Evolutionary conservation across 2,113 vertebrate genomes (phyloP), one percentile per base, ranked within the genome.

Genomic region (Ramphastos sulfuratus): DNA sequence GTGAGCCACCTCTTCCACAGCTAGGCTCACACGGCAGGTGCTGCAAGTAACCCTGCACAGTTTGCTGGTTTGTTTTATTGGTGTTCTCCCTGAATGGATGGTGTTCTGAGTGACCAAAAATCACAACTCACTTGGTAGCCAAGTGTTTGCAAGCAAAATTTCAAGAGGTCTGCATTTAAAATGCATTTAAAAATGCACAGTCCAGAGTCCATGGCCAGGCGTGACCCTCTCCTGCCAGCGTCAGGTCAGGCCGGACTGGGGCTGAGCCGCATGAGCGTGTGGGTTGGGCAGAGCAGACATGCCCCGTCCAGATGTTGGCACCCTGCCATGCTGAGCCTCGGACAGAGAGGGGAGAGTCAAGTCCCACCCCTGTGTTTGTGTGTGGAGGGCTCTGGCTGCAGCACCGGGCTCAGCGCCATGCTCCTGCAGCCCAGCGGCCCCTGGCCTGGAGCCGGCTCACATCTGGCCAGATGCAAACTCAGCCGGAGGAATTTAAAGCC

Each of bases 401-500:
- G 1, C 3, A 4, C 27, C 1, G 6, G 73, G 44, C 77, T 42
- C 25, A 6, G 56, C 1, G 2, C 42, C 19, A 19, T 0, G 1
- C 66, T 82, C 54, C 2, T 1, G 5, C 52, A 65, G 75, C 58
- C 46, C n/a, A 13, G 4, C 0, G 0, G 46, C 65, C 42, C 23
- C 89, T 93, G 80, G 80, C 82, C 35, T 10, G 30, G 15, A 82
- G 85, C 85, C 20, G 1, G 17, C 37, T 72, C 37, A 24, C 76
- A 79, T 75, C 81, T 82, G 89, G 74, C 56, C 93, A 63, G 74
- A 52, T 14, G 2, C 31, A 79, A 63, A 3, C 25, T 16, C 58
- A 71, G 69, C 82, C 1, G 4, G 64, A 88, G 61, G 60, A 75
- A 77, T 48, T 74, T 18, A 11, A 33, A 61, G 60, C 90, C 87